Evolutionary conservation across 2,888 invertebrate genomes (phyloP).

Genomic region (Mystacides longicornis): DNA sequence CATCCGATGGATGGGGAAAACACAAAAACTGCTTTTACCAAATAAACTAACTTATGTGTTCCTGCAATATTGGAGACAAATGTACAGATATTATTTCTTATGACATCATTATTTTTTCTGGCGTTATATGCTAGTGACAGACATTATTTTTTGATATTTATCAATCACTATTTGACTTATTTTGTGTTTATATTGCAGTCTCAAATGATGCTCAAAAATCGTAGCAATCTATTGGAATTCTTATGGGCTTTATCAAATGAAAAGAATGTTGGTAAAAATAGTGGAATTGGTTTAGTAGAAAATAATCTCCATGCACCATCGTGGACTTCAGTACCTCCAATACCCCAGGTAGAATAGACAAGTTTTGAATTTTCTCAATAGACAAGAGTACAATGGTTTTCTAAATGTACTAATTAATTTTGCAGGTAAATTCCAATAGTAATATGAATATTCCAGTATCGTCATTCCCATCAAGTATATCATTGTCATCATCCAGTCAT

Average conservation of each 20-base stretch:
- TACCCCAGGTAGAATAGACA: constrained; percentile 6
- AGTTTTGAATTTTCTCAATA: neutral
- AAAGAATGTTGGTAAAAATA: neutral
- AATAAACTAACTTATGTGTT: no score
- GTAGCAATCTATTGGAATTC: constrained; percentile 50
- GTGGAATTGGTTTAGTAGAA: constrained; percentile 1
- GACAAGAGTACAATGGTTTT: neutral
- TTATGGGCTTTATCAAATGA: constrained; percentile 35
- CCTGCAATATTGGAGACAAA: no score
- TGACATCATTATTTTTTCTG: no score
- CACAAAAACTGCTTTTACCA: no score
- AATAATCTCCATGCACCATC: neutral
- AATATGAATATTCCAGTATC: neutral
- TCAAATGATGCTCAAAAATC: constrained; percentile 53
- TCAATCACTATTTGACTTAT: neutral
- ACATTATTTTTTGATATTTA: neutral
- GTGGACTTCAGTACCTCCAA: constrained; percentile 3
- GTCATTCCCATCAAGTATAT: neutral
- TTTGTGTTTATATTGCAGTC: neutral
- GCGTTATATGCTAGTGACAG: no score
- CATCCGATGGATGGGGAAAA: no score
- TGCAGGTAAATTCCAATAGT: neutral
- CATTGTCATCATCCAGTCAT: neutral
- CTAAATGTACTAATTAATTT: neutral
- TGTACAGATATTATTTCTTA: no score